phyloP scores from a whole-genome alignment of 1,140 invertebrate genomes.

The Drosophila bocqueti region DNA sequence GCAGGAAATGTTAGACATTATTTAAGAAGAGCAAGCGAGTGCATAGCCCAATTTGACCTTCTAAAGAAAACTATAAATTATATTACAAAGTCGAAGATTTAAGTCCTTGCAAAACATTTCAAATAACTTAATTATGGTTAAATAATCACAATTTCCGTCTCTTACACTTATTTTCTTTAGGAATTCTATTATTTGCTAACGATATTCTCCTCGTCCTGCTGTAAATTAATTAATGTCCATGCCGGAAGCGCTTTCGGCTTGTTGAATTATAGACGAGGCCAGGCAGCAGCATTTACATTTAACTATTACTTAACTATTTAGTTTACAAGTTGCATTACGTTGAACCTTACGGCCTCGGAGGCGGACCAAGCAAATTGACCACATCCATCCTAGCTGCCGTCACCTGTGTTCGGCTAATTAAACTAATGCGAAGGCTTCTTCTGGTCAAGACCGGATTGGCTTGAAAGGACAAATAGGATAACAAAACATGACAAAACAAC shows the following conservation, averaged over 20 bases:
- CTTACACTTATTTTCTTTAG: neutral
- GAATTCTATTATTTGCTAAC: neutral
- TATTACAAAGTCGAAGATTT: neutral
- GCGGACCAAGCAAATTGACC: slow-evolving; percentile 23
- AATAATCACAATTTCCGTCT: neutral
- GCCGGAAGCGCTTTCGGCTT: neutral
- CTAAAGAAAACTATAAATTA: neutral
- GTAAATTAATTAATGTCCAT: slow-evolving; percentile 1
- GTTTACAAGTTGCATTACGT: slow-evolving; percentile 21
- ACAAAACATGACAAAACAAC: slow-evolving; percentile 54
- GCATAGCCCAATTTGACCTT: neutral
- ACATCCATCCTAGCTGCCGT: slow-evolving; percentile 34
- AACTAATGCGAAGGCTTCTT: slow-evolving; percentile 42
- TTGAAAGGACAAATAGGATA: slow-evolving; percentile 44
- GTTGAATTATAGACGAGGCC: neutral
- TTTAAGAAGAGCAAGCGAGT: neutral
- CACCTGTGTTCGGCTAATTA: slow-evolving; percentile 46
- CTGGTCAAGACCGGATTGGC: slow-evolving; percentile 24
- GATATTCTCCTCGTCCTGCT: neutral
- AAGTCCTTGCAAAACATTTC: neutral
- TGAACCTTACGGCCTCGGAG: slow-evolving; percentile 15
- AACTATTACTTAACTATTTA: slow-evolving; percentile 1
- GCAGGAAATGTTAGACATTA: neutral
- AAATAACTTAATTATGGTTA: neutral
- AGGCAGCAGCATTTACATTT: slow-evolving; percentile 7